Conservation (phyloP, 2,888 invertebrate genomes). For the Lamellibrachia columna region DNA sequence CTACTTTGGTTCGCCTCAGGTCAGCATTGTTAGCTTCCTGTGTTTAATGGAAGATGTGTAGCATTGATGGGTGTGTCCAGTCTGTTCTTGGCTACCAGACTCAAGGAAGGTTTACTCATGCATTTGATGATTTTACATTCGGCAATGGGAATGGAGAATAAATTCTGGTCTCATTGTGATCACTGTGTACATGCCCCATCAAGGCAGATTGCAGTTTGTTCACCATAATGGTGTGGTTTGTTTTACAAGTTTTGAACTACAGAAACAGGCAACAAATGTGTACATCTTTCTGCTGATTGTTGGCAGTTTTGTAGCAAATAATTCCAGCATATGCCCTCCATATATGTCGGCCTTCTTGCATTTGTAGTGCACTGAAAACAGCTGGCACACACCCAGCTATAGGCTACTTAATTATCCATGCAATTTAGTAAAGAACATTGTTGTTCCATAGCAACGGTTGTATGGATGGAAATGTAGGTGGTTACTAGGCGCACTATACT, state of each 20-base stretch:
- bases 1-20: slow-evolving; percentile 4
- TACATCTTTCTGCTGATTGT: not conserved
- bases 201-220: not conserved
- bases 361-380: not conserved
- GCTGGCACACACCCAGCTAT: not conserved
- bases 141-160: not conserved
- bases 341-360: not conserved
- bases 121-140: not conserved
- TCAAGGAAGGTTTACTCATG: not conserved
- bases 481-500: not conserved
- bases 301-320: not conserved
- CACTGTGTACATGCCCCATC: not conserved
- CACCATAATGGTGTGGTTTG: not conserved
- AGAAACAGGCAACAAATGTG: not conserved
- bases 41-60: not conserved
- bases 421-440: not conserved
- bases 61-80: not conserved
- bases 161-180: not conserved
- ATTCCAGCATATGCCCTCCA: not conserved
- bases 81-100: not conserved
- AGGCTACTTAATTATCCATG: not conserved
- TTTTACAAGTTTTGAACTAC: not conserved
- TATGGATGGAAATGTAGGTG: not conserved
- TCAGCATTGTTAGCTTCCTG: not conserved
- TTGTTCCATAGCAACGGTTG: slow-evolving; percentile 1